These are phyloP conservation scores for Ashinkailepas kermadecensis DNA, from an alignment of 2,888 invertebrate genomes.

Conservation along the genomic window DNA sequence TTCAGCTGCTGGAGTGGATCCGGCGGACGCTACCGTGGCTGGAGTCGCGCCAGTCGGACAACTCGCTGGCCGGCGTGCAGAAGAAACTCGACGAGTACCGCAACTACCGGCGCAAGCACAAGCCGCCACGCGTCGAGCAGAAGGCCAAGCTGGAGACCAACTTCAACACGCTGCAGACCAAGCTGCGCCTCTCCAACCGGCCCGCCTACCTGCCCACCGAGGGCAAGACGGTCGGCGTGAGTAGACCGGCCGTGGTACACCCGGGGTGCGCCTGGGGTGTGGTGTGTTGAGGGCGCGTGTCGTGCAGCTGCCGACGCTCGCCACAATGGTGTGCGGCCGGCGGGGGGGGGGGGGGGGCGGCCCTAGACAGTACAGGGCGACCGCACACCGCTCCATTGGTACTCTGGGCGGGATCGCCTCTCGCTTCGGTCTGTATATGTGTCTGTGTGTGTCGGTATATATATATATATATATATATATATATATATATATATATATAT, in stretches of 20 bases:
- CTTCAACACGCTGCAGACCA: constrained; percentile 99
- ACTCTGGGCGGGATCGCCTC: no score
- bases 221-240: constrained; percentile 92
- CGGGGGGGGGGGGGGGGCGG: no score
- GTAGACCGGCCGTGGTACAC: neutral
- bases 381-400: no score
- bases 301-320: no score
- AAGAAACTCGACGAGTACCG: constrained; percentile 98
- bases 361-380: no score
- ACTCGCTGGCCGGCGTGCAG: constrained; percentile 92
- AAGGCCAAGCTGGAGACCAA: constrained; percentile 98
- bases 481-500: no score
- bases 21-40: constrained; percentile 96
- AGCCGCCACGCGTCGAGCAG: constrained; percentile 98
- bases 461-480: no score
- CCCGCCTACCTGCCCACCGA: constrained; percentile 99
- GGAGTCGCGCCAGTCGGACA: constrained; percentile 92
- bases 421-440: no score
- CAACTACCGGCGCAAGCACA: constrained; percentile 96
- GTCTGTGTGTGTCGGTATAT: no score
- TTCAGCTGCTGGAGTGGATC: constrained; percentile 34
- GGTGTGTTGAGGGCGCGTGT: constrained; percentile 33
- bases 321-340: no score
- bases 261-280: constrained; percentile 28
- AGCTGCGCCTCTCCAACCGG: constrained; percentile 92